phyloP scores from a whole-genome alignment of 1,140 invertebrate genomes.

The Oscheius sp. region DNA sequence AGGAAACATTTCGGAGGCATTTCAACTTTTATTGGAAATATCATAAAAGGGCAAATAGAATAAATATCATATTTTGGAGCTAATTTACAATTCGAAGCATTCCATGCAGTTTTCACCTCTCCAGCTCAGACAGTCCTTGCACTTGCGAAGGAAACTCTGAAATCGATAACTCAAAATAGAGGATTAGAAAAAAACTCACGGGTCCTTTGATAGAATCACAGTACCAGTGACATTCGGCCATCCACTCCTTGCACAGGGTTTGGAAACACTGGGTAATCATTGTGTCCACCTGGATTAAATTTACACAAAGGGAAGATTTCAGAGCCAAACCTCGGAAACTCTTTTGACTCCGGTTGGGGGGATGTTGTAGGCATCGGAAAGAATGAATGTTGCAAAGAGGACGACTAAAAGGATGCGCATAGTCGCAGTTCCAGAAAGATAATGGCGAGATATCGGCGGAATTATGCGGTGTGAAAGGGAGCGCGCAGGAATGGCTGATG shows the following conservation, averaged over 20 bases:
- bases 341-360: slow-evolving; percentile 10
- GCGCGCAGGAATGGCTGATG: no score
- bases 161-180: not conserved
- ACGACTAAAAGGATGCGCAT: no score
- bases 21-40: no score
- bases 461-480: no score
- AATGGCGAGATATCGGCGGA: no score
- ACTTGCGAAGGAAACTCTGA: slow-evolving; percentile 33
- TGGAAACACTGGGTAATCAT: slow-evolving; percentile 41
- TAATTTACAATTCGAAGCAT: slow-evolving; percentile 38
- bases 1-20: no score
- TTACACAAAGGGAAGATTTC: not conserved
- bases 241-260: slow-evolving; percentile 43
- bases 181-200: slow-evolving; percentile 13
- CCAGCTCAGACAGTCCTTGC: slow-evolving; percentile 38
- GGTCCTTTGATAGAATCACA: slow-evolving; percentile 39
- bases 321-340: not conserved
- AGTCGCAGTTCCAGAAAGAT: no score
- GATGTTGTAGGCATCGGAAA: slow-evolving; percentile 11
- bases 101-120: slow-evolving; percentile 36
- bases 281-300: slow-evolving; percentile 29
- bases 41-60: no score
- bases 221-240: slow-evolving; percentile 43
- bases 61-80: no score
- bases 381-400: not conserved